Evolutionary conservation across 2,113 vertebrate genomes (phyloP).

Genomic region (Rhinopithecus roxellana): DNA sequence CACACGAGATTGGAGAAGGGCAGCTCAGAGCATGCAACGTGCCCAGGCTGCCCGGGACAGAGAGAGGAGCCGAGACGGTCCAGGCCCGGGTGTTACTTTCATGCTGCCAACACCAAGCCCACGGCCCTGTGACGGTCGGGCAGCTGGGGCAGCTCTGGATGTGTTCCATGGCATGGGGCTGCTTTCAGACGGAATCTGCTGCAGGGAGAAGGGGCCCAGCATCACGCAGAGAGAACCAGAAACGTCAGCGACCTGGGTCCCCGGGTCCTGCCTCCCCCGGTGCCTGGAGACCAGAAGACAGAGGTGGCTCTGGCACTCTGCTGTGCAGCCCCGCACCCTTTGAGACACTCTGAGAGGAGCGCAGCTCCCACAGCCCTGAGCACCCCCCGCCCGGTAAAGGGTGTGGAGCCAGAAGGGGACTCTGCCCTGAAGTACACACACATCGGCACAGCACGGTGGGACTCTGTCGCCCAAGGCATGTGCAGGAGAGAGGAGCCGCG

Average conservation of each 20-base stretch:
- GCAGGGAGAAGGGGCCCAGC: background rate
- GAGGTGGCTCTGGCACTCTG: background rate
- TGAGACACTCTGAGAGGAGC: background rate
- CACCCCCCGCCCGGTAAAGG: background rate
- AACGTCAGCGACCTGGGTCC: background rate
- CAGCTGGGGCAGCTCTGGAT: background rate
- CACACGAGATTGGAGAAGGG: background rate
- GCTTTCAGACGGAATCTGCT: background rate
- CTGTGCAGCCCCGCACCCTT: background rate
- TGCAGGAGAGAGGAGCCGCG: rapidly evolving
- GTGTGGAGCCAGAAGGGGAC: background rate
- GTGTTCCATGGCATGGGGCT: background rate
- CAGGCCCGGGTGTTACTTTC: background rate
- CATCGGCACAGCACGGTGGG: no score
- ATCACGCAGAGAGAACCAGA: background rate
- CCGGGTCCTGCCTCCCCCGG: background rate
- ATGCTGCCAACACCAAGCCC: no score
- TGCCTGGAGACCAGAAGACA: background rate
- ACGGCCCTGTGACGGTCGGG: background rate
- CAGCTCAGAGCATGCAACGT: background rate
- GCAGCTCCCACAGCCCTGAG: background rate
- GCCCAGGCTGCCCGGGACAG: background rate
- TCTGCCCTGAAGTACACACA: background rate
- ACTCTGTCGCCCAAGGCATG: background rate
- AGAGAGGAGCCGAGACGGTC: background rate